phyloP scores from a whole-genome alignment of 92 coral and sea anemone species.

The Heliopora coerulea region DNA sequence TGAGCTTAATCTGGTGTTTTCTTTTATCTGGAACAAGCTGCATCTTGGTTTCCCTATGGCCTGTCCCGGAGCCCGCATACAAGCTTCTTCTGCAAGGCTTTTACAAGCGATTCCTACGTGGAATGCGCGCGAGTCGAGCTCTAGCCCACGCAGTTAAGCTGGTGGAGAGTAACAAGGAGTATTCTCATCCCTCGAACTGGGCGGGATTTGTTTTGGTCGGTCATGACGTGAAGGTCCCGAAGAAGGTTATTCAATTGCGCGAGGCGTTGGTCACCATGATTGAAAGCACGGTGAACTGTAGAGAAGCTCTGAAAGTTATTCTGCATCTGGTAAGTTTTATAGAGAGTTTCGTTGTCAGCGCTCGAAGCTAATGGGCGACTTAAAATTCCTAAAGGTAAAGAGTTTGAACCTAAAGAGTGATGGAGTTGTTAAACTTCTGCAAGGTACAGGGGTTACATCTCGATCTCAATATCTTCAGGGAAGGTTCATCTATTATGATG shows the following conservation, averaged over 20 bases:
- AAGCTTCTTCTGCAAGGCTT: constrained; percentile 87
- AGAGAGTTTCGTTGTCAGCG: neutral
- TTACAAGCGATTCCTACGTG: constrained; percentile 85
- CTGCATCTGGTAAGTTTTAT: constrained; percentile 81
- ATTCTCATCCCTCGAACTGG: constrained; percentile 98
- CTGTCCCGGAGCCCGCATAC: constrained; percentile 97
- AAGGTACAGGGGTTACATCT: no score
- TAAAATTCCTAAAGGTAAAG: no score
- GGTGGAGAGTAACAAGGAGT: constrained; percentile 92
- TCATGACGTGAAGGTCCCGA: constrained; percentile 72
- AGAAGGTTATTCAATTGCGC: constrained; percentile 72
- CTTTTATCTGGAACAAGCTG: constrained; percentile 87
- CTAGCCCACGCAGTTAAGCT: constrained; percentile 96
- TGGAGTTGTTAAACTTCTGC: no score
- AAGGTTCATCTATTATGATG: no score
- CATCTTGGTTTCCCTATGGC: constrained; percentile 91
- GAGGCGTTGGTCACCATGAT: constrained; percentile 73
- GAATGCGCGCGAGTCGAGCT: constrained; percentile 89
- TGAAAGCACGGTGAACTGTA: constrained; percentile 68
- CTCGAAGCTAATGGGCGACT: no score
- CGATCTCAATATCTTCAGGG: no score
- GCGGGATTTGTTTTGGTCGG: constrained; percentile 96
- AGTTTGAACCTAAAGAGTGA: no score
- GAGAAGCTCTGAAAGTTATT: constrained; percentile 92
- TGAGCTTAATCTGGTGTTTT: constrained; percentile 88